Evolutionary conservation across 2,797 vertebrate genomes (phyloP).

Genomic region (Ciconia nigra): DNA sequence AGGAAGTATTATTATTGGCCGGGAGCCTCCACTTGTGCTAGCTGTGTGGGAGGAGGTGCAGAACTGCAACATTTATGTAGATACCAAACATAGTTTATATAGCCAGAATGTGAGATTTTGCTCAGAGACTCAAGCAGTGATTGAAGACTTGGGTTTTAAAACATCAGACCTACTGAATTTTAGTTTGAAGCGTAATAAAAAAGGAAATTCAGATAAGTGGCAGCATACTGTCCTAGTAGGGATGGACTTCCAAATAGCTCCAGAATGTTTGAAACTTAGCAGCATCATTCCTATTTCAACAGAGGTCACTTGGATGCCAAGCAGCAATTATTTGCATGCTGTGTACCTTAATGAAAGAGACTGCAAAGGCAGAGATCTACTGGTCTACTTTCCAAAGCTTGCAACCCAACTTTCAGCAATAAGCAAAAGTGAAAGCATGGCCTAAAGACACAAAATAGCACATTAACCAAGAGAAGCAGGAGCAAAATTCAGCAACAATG

Average conservation of each 20-base stretch:
- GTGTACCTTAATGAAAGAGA: slow-evolving; percentile 81
- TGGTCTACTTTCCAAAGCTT: background rate
- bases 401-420: background rate
- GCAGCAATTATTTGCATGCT: slow-evolving; percentile 81
- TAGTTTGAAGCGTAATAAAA: slow-evolving; percentile 77
- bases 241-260: slow-evolving; percentile 73
- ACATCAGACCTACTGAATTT: slow-evolving; percentile 75
- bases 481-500: background rate
- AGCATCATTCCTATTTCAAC: slow-evolving; percentile 80
- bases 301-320: slow-evolving; percentile 80
- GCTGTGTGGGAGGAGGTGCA: slow-evolving; percentile 79
- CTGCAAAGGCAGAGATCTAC: slow-evolving; percentile 79
- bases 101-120: slow-evolving; percentile 76
- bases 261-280: slow-evolving; percentile 75
- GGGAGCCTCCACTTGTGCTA: slow-evolving; percentile 80
- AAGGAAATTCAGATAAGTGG: slow-evolving; percentile 74
- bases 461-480: background rate
- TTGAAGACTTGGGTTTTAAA: slow-evolving; percentile 77
- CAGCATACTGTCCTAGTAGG: slow-evolving; percentile 78
- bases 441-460: background rate
- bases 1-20: slow-evolving; percentile 83
- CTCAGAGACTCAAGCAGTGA: slow-evolving; percentile 78
- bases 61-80: slow-evolving; percentile 85
- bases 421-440: background rate
- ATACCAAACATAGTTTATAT: slow-evolving; percentile 70